Conservation (phyloP, 1,140 invertebrate species). For the Planococcus citri region DNA sequence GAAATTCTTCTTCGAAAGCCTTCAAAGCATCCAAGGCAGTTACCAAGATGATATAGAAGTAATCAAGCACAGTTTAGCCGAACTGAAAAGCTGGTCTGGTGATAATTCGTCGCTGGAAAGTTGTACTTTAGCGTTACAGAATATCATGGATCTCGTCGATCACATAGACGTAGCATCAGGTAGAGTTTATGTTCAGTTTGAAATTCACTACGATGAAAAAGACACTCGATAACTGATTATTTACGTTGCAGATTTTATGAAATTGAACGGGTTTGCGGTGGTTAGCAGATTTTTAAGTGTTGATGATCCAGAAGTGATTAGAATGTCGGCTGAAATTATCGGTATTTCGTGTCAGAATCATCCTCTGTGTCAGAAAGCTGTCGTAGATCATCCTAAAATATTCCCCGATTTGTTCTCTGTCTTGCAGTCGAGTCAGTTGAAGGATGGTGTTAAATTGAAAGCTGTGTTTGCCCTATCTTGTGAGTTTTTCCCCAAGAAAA, state of each 20-base stretch:
- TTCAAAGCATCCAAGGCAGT: slow-evolving; percentile 10
- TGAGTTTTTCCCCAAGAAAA: too few relatives aligned
- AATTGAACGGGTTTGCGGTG: not conserved
- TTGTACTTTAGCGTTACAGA: not conserved
- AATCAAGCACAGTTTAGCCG: not conserved
- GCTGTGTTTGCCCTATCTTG: slow-evolving; percentile 1
- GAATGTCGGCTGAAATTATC: slow-evolving; percentile 7
- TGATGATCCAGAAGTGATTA: not conserved
- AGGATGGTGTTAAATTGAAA: not conserved
- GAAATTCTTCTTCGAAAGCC: slow-evolving; percentile 9
- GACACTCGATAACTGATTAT: not conserved
- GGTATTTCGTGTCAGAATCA: slow-evolving; percentile 15
- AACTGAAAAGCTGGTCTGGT: not conserved
- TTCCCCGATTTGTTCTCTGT: not conserved
- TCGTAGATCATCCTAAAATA: not conserved
- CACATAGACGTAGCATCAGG: slow-evolving; percentile 1
- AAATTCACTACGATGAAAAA: not conserved
- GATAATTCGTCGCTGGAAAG: not conserved
- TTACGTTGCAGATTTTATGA: not conserved
- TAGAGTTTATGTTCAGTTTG: not conserved
- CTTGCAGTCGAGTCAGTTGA: not conserved
- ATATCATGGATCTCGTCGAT: slow-evolving; percentile 10
- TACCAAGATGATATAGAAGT: slow-evolving; percentile 13
- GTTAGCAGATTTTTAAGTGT: not conserved
- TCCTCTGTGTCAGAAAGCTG: not conserved